Conservation (phyloP, 2,888 invertebrate genomes). For the Thereva nobilitata region DNA sequence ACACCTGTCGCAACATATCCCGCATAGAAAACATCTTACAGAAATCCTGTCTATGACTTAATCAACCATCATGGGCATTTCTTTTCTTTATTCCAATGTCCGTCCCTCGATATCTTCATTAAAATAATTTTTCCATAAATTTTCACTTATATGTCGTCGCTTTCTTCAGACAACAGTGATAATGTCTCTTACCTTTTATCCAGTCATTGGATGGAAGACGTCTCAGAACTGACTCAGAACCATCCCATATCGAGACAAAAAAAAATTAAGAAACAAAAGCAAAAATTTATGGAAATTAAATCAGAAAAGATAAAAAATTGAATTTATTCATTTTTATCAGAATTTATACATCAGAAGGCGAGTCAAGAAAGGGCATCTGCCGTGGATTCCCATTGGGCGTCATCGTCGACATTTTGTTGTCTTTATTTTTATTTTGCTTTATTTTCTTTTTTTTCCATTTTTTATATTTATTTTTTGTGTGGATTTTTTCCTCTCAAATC, state of each 20-base stretch:
- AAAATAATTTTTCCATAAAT: constrained; percentile 34
- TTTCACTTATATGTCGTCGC: constrained; percentile 21
- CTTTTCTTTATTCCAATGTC: neutral
- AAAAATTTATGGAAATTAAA: constrained; percentile 36
- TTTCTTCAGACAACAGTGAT: constrained; percentile 11
- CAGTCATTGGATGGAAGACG: constrained; percentile 21
- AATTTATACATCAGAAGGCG: constrained; percentile 23
- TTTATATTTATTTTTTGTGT: constrained; percentile 12
- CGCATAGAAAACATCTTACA: too few species aligned
- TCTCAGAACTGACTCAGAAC: neutral
- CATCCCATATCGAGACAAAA: constrained; percentile 7
- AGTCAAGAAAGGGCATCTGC: constrained; percentile 17
- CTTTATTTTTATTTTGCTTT: constrained; percentile 6
- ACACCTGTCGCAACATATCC: too few species aligned
- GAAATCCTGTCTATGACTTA: constrained; percentile 10
- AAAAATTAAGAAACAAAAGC: neutral
- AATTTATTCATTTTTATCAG: constrained; percentile 34
- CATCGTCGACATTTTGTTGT: constrained; percentile 18
- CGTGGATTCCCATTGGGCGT: constrained; percentile 19
- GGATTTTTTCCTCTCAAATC: constrained; percentile 6
- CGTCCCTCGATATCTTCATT: neutral
- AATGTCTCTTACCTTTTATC: constrained; percentile 11
- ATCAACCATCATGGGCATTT: constrained; percentile 14
- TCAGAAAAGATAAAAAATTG: constrained; percentile 15
- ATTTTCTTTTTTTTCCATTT: constrained; percentile 24